Conservation (phyloP, 2,888 invertebrate species). For the Nowickia ferox region DNA sequence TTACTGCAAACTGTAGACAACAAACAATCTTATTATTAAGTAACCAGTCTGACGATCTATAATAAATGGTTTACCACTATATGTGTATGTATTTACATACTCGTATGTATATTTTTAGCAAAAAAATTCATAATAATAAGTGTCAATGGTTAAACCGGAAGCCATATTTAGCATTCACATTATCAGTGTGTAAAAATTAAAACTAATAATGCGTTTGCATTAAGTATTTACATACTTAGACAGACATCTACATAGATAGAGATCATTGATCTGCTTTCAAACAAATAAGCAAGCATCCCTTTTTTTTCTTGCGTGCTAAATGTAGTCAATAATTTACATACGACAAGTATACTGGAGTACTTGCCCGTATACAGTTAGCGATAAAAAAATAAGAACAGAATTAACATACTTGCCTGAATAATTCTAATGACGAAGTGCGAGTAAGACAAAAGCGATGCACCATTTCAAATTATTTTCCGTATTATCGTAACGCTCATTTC, state of each 20-base stretch:
- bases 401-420: no score
- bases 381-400: slow-evolving; percentile 5
- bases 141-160: slow-evolving; percentile 72
- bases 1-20: slow-evolving; percentile 41
- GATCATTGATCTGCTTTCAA: slow-evolving; percentile 67
- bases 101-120: slow-evolving; percentile 25
- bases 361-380: slow-evolving; percentile 34
- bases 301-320: slow-evolving; percentile 28
- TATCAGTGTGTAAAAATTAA: slow-evolving; percentile 60
- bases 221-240: slow-evolving; percentile 17
- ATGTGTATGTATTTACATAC: neutral
- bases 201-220: slow-evolving; percentile 62
- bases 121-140: slow-evolving; percentile 40
- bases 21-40: slow-evolving; percentile 63
- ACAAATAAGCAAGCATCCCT: slow-evolving; percentile 66
- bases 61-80: slow-evolving; percentile 64
- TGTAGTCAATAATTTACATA: slow-evolving; percentile 61
- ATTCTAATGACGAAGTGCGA: no score
- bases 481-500: no score
- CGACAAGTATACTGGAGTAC: slow-evolving; percentile 37
- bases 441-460: neutral
- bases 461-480: no score
- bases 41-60: slow-evolving; percentile 65
- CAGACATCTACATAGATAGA: slow-evolving; percentile 32
- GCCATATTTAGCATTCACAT: slow-evolving; percentile 65